Conservation (phyloP, 92 coral and sea anemone genomes). For the Micromussa lordhowensis region DNA sequence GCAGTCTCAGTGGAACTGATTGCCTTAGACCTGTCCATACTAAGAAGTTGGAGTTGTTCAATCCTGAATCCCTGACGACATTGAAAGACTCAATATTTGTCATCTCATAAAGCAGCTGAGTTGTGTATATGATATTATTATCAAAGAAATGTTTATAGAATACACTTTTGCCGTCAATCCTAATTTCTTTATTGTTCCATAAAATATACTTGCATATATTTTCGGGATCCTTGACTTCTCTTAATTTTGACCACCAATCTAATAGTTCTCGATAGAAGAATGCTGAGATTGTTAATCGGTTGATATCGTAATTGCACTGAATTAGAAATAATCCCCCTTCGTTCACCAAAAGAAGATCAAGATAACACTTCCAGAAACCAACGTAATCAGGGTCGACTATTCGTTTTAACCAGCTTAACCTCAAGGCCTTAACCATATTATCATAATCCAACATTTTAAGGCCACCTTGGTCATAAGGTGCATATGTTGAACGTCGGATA, state of each 20-base stretch:
- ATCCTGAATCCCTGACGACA: no score
- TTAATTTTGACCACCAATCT: background rate
- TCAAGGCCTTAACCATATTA: background rate
- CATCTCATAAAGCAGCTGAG: no score
- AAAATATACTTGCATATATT: background rate
- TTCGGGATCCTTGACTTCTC: background rate
- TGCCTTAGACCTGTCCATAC: slow-evolving; percentile 1
- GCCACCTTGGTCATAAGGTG: no score
- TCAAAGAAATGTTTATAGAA: no score
- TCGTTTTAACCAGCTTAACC: background rate
- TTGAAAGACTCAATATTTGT: no score
- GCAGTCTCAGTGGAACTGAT: background rate
- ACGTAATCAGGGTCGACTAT: background rate
- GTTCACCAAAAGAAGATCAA: background rate
- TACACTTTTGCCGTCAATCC: no score
- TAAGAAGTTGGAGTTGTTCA: background rate
- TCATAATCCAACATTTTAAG: background rate
- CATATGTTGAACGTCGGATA: no score
- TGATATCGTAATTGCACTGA: background rate
- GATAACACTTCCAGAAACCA: background rate
- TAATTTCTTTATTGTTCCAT: no score
- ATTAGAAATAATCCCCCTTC: background rate
- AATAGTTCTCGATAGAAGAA: background rate
- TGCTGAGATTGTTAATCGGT: slow-evolving; percentile 22
- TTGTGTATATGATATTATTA: no score